Percentiles rank a stretch among this genome's conserved stretches.
Conservation (phyloP, 2,113 vertebrate species). For the Erythrocercus mccallii region DNA sequence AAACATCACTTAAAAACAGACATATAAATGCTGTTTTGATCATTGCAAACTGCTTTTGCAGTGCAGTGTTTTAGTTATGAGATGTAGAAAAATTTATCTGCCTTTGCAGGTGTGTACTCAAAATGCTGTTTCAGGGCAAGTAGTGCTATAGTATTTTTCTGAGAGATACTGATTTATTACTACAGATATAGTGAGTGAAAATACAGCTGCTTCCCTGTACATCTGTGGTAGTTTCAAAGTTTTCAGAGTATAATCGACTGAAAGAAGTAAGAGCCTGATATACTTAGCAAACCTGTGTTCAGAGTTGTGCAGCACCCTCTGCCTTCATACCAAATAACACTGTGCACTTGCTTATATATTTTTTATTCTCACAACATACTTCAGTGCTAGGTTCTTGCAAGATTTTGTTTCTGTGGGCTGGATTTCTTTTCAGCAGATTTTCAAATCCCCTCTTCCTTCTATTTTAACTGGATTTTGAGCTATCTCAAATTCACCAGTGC, state of each 20-base stretch:
- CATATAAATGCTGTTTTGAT: slow-evolving; percentile 20
- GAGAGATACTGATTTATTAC: slow-evolving; percentile 48
- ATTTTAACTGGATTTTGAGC: slow-evolving; percentile 70
- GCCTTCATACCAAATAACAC: slow-evolving; percentile 35
- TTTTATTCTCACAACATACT: slow-evolving; percentile 61
- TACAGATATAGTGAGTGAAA: slow-evolving; percentile 53
- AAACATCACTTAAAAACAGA: slow-evolving; percentile 43
- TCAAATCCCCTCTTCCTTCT: slow-evolving; percentile 69
- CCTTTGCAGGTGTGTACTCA: slow-evolving; percentile 38
- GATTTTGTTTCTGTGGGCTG: slow-evolving; percentile 65
- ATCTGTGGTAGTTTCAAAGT: slow-evolving; percentile 35
- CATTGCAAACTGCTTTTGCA: slow-evolving; percentile 46
- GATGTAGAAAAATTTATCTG: slow-evolving; percentile 47
- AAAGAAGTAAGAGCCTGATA: background rate
- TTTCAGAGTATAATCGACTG: slow-evolving; percentile 11
- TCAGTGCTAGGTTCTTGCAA: slow-evolving; percentile 15
- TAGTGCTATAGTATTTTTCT: slow-evolving; percentile 30
- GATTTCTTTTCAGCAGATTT: slow-evolving; percentile 71
- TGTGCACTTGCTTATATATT: background rate
- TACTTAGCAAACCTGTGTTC: slow-evolving; percentile 37
- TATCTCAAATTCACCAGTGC: slow-evolving; percentile 72
- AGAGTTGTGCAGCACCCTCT: background rate
- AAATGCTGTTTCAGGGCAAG: slow-evolving; percentile 35
- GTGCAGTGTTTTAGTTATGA: slow-evolving; percentile 50
- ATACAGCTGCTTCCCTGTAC: slow-evolving; percentile 44